Percentiles rank a stretch among this genome's conserved stretches.
Evolutionary conservation across 2,113 vertebrate species (phyloP).

Genomic region (Lophura nycthemera): DNA sequence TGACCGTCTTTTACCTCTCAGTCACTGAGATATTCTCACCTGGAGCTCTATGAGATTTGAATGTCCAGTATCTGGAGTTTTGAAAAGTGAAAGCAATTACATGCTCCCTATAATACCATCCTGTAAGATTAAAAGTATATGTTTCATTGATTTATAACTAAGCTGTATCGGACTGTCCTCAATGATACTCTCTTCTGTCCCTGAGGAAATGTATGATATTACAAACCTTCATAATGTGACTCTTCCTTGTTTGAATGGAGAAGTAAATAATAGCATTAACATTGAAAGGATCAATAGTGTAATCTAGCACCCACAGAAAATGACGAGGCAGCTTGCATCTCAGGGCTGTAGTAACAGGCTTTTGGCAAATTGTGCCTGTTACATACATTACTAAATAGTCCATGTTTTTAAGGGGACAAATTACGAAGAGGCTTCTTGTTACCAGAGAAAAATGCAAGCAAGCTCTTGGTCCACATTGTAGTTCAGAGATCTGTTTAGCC

Average conservation of each 20-base stretch:
- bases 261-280: neutral
- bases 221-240: neutral
- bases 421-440: conserved; percentile 24
- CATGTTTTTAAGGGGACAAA: neutral
- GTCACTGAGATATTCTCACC: neutral
- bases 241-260: neutral
- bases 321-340: neutral
- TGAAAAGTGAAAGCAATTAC: neutral
- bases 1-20: neutral
- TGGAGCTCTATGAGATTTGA: neutral
- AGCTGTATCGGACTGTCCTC: neutral
- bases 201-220: neutral
- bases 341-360: neutral
- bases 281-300: neutral
- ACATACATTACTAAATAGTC: neutral
- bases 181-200: neutral
- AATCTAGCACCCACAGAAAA: neutral
- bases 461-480: neutral
- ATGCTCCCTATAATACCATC: neutral
- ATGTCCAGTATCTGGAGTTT: neutral
- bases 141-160: neutral
- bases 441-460: neutral
- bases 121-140: neutral
- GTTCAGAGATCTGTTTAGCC: neutral
- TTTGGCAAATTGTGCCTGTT: neutral